Conservation (phyloP, 2,113 vertebrate genomes). For the Blennius ocellaris region DNA sequence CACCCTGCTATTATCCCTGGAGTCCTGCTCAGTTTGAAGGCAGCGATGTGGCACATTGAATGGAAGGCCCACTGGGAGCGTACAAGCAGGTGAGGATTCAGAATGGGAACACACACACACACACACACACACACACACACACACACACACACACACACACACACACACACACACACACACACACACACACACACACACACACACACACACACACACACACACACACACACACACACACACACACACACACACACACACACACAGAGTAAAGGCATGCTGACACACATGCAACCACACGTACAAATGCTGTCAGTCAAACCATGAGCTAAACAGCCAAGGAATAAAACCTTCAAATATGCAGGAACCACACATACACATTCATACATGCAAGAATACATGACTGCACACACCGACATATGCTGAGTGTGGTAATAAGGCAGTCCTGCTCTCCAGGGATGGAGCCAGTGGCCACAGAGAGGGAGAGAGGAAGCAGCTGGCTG, state of each 20-base stretch:
- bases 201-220: conserved; percentile 45
- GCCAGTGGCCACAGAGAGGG: conserved; percentile 58
- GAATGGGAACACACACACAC: conserved; percentile 51
- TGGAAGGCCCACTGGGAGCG: conserved; percentile 66
- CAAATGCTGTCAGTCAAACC: conserved; percentile 50
- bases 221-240: conserved; percentile 22
- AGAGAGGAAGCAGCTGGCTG: conserved; percentile 76
- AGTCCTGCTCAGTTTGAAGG: conserved; percentile 63
- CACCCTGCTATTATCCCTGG: conserved; percentile 75
- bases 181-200: conserved; percentile 32
- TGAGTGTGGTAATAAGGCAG: conserved; percentile 62
- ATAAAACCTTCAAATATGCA: conserved; percentile 42
- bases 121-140: conserved; percentile 12
- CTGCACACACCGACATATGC: conserved; percentile 33
- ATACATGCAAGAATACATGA: conserved; percentile 18
- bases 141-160: conserved; percentile 38
- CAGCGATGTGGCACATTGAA: conserved; percentile 47
- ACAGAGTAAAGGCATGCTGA: conserved; percentile 21
- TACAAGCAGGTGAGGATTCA: conserved; percentile 68
- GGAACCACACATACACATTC: conserved; percentile 18
- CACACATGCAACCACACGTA: conserved; percentile 20
- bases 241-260: conserved; percentile 36
- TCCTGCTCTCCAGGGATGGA: conserved; percentile 54
- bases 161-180: conserved; percentile 33
- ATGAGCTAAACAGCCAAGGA: conserved; percentile 54